phyloP scores from a whole-genome alignment of 2,888 invertebrate species.

The Antheraea assamensis region DNA sequence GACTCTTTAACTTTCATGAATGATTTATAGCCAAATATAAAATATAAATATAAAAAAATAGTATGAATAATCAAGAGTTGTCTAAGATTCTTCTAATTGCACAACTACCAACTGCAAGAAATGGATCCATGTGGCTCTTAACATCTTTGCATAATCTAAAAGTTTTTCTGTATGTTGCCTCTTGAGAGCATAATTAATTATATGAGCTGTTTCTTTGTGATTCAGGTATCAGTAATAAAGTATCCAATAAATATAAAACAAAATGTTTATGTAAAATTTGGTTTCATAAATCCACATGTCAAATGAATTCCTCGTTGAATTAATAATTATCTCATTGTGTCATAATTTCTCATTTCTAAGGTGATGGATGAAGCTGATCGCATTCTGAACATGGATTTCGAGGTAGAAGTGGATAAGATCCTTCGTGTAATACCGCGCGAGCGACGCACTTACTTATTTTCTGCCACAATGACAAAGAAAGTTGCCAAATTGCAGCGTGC shows the following conservation, averaged over 20 bases:
- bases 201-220: background rate
- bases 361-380: constrained; percentile 99
- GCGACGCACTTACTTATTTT: constrained; percentile 95
- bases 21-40: background rate
- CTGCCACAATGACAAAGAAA: constrained; percentile 99
- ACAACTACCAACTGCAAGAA: no score
- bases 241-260: background rate
- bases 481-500: constrained; percentile 97
- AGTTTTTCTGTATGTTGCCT: no score
- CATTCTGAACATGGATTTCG: constrained; percentile 99
- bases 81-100: no score
- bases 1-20: background rate
- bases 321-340: no score
- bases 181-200: no score
- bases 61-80: no score
- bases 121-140: no score
- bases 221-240: background rate
- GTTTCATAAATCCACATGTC: background rate
- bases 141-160: no score
- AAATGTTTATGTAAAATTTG: background rate
- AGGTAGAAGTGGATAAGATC: constrained; percentile 98
- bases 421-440: constrained; percentile 94
- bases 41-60: no score
- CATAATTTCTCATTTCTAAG: constrained; percentile 51
- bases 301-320: no score